Base-by-base conservation (phyloP, 2,113 vertebrate species). In the Myrmecobius fasciatus region DNA sequence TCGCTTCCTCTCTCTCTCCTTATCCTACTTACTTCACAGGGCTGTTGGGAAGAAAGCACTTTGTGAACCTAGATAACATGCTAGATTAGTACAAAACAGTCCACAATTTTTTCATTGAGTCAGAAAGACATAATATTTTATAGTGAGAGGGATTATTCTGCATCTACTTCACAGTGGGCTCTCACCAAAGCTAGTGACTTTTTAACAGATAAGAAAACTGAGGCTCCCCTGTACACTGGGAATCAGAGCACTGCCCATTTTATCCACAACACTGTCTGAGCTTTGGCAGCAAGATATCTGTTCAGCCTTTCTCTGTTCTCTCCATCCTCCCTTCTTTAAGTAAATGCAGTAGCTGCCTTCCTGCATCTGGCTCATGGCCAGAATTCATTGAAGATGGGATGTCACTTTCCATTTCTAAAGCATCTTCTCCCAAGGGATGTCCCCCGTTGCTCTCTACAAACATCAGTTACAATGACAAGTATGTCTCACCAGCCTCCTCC, bases 141-240 rank as follows among this genome's bases (percentile, higher is more conserved):
- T 43, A 83, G 17, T 83, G n/a, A 43, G 8, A 8, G 2, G 67
- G 67, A 22, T 83, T 83, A 83, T 83, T 43, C 67, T 83, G 43
- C 43, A 20, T 43, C 67, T 11, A 2, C 8, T 49, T 83, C 1
- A 0, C 6, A 25, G 25, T 2, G 48, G 49, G 56, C 11, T 3
- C 8, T 47, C n/a, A 28, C 43, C 2, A 1, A 2, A 89, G 3
- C 0, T 0, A 17, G 51, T 43, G 9, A 2, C 51, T 52, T 0
- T 0, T 51, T 51, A 51, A 51, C 49, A 51, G 11, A 51, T 51
- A 51, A 51, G 49, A 51, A 51, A 51, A 51, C 9, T 11, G 49
- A 51, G 0, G 2, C 52, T 53, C 3, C 67, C 0, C 5, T 11
- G 43, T n/a, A 36, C 2, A 0, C 0, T 0, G 7, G n/a, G 17